Conservation (phyloP, 2,797 vertebrate genomes). For the Lagocephalus sceleratus region DNA sequence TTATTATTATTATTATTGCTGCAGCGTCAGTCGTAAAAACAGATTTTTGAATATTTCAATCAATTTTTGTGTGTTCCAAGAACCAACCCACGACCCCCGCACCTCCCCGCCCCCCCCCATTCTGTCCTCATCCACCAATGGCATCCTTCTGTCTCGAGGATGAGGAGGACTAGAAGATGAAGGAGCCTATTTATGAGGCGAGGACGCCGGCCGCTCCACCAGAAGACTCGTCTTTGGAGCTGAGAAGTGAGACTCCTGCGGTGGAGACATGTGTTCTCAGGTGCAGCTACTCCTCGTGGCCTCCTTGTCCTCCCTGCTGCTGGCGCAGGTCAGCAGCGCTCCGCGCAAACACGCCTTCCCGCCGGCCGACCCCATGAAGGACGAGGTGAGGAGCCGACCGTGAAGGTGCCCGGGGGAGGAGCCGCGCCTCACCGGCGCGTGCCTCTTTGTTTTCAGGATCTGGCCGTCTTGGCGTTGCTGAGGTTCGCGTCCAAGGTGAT, state of each 20-base stretch:
- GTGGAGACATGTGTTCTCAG: constrained; percentile 59
- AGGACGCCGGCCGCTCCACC: too few species aligned
- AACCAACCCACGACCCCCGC: constrained; percentile 7
- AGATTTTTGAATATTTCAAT: neutral
- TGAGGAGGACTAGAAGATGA: constrained; percentile 49
- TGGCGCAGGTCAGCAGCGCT: constrained; percentile 45
- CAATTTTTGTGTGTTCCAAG: neutral
- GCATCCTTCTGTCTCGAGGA: constrained; percentile 27
- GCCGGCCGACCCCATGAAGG: constrained; percentile 38
- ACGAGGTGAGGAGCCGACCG: constrained; percentile 55
- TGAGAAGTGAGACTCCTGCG: neutral
- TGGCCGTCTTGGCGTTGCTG: constrained; percentile 53
- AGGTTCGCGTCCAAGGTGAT: constrained; percentile 59
- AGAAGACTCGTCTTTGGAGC: neutral
- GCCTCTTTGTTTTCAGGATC: constrained; percentile 58
- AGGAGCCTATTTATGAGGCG: constrained; percentile 60
- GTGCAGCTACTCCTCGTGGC: constrained; percentile 56
- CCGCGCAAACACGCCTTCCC: constrained; percentile 46
- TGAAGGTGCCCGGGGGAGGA: neutral
- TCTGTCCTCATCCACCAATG: constrained; percentile 70
- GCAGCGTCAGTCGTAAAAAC: neutral
- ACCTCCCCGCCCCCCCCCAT: constrained; percentile 10
- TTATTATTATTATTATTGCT: too few species aligned
- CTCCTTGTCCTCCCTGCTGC: constrained; percentile 51
- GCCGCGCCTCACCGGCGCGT: too few species aligned